These are phyloP conservation scores for Podarcis cretensis DNA, from an alignment of 2,113 vertebrate genomes.

Conservation along the genomic window DNA sequence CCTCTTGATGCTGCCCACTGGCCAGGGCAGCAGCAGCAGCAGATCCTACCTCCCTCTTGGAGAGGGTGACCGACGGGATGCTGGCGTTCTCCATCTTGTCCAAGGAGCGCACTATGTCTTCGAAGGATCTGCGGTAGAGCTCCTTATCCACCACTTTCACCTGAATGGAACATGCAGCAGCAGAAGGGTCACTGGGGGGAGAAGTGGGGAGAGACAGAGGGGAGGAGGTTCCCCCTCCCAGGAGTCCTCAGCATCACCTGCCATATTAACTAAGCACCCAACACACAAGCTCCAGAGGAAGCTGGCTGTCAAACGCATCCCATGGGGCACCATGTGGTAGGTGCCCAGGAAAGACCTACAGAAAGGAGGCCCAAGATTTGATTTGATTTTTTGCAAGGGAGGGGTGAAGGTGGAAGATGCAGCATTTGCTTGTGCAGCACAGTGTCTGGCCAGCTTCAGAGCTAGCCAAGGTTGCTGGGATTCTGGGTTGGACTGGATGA, in stretches of 20 bases:
- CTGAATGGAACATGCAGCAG: conserved; percentile 69
- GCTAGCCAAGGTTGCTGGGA: too few relatives aligned
- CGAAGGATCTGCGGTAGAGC: conserved; percentile 87
- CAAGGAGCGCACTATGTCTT: conserved; percentile 91
- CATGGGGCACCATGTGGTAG: not conserved
- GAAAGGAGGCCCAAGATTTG: not conserved
- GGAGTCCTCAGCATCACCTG: too few relatives aligned
- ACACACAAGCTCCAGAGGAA: not conserved
- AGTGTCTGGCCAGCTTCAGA: not conserved
- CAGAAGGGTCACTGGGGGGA: not conserved
- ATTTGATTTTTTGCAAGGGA: too few relatives aligned
- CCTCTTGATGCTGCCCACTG: not conserved
- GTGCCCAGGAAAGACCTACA: not conserved
- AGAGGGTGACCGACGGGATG: conserved; percentile 91
- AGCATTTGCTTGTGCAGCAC: not conserved
- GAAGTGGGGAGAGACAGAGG: too few relatives aligned
- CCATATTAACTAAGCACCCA: not conserved
- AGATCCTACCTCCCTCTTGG: conserved; percentile 84
- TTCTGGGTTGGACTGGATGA: too few relatives aligned
- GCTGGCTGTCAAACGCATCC: not conserved
- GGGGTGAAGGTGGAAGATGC: too few relatives aligned
- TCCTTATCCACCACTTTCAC: conserved; percentile 89
- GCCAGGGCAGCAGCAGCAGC: accelerated
- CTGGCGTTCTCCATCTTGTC: conserved; percentile 97
- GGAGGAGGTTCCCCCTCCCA: not conserved